Conservation (phyloP, 2,113 vertebrate genomes). For the Rhodinocichla rosea region DNA sequence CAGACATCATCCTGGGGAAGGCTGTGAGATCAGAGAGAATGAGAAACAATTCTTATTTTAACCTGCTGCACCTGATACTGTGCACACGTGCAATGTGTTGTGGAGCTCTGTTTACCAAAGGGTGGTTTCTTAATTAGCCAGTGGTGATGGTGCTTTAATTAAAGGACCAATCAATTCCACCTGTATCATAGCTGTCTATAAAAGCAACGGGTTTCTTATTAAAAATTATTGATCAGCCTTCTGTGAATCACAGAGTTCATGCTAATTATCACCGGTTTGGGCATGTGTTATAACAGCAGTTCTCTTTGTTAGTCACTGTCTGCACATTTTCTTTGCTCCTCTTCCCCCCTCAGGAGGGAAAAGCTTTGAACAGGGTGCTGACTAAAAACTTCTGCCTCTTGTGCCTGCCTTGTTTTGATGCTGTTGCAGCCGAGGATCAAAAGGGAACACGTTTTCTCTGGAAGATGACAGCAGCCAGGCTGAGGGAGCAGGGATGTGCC, state of each 20-base stretch:
- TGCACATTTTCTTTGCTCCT: background rate
- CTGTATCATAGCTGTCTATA: background rate
- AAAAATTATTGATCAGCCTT: background rate
- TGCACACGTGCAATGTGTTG: background rate
- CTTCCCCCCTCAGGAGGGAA: background rate
- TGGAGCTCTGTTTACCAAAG: background rate
- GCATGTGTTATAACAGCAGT: background rate
- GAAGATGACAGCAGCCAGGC: background rate
- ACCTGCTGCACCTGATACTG: background rate
- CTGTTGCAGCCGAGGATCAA: background rate
- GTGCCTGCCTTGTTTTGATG: conserved; percentile 11
- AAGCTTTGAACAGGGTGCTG: conserved; percentile 1
- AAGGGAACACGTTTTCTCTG: conserved; percentile 22
- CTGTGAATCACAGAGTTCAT: background rate
- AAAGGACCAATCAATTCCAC: background rate
- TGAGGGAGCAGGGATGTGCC: background rate
- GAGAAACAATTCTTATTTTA: background rate
- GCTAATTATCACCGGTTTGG: background rate
- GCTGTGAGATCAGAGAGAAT: background rate
- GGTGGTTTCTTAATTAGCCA: background rate
- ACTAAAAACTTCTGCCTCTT: background rate
- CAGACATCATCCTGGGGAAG: background rate
- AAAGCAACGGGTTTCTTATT: background rate
- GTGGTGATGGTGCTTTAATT: background rate
- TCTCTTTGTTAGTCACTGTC: background rate